Conservation (phyloP, 92 coral and sea anemone species). For the Zoanthus sociatus region DNA sequence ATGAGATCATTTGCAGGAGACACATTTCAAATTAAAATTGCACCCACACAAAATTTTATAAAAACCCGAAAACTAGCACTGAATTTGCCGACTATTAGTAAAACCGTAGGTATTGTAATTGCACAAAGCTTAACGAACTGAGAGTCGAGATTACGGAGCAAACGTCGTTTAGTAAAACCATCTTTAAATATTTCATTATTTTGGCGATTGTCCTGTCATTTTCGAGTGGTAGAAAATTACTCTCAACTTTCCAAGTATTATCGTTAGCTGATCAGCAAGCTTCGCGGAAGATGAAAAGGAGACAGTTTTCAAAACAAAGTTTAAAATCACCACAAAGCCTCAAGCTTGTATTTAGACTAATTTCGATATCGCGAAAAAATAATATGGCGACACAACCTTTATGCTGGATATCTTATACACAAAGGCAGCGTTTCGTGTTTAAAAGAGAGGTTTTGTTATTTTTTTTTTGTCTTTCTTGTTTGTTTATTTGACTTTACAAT, state of each 20-base stretch:
- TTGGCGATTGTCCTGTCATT: constrained; percentile 75
- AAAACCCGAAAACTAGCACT: constrained; percentile 43
- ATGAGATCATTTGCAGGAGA: constrained; percentile 83
- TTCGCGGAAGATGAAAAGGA: constrained; percentile 89
- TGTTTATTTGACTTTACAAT: constrained; percentile 74
- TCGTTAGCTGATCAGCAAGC: constrained; percentile 87
- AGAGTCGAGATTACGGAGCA: constrained; percentile 28
- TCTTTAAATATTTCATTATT: constrained; percentile 71
- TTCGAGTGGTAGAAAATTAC: constrained; percentile 82
- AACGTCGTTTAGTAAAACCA: constrained; percentile 70
- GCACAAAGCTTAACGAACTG: constrained; percentile 20
- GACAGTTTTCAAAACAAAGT: constrained; percentile 62
- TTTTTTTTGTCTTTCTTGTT: constrained; percentile 33
- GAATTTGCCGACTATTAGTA: constrained; percentile 49
- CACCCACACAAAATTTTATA: constrained; percentile 65
- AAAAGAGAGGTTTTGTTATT: constrained; percentile 28
- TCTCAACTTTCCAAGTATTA: constrained; percentile 86
- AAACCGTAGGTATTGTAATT: constrained; percentile 7
- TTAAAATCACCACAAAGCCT: constrained; percentile 52
- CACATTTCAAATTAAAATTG: constrained; percentile 80
- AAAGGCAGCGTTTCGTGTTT: constrained; percentile 20
- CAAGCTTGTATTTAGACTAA: constrained; percentile 44
- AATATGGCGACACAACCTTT: constrained; percentile 31
- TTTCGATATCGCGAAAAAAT: constrained; percentile 44
- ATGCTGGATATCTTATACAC: constrained; percentile 44